Evolutionary conservation across 2,888 invertebrate species (phyloP), one percentile per base, ranked within the genome.

Genomic region (Archips xylosteana): DNA sequence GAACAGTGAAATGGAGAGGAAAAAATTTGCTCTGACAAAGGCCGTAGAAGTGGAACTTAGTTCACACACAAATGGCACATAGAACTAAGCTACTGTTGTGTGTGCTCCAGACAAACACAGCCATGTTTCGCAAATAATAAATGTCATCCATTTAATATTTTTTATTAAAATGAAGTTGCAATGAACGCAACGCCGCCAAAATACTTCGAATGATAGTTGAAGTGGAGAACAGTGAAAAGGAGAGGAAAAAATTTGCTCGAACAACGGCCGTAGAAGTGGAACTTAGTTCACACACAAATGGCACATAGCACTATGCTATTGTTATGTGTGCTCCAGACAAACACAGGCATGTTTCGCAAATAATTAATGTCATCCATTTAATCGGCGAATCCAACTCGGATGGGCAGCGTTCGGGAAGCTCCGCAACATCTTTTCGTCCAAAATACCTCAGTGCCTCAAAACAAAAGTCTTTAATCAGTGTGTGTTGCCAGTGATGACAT

Each of bases 31-130:
- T 12, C 12, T 2, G 45, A 3, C 45, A 12, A 45, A 12, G 3
- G 45, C 12, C 10, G 45, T 45, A 12, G 45, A 57, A 10, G 57
- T 12, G 10, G 32, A 57, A 57, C 57, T 32, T 12, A 57, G 57
- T 57, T 57, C 32, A 57, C 57, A 57, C 57, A 32, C 12, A 57
- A 32, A 32, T 32, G 32, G 23, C 23, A 57, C 57, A 57, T 5
- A 36, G 13, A 10, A 60, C 60, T 39, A 36, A 84, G 84, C 88
- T 85, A 60, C 60, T 23, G 23, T 32, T 63, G 45, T 45, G 42
- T 65, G 36, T 65, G 54, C 45, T 65, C 51, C 70, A 74, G 69
- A 59, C 69, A 70, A 74, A 74, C 59, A 74, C 51, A 62, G 60
- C 39, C 49, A 13, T n/a, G 8, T 10, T 23, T 23, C 23, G 23